Base-by-base conservation (phyloP, 2,113 vertebrate genomes). In the zebrafish (Danio rerio) region DNA sequence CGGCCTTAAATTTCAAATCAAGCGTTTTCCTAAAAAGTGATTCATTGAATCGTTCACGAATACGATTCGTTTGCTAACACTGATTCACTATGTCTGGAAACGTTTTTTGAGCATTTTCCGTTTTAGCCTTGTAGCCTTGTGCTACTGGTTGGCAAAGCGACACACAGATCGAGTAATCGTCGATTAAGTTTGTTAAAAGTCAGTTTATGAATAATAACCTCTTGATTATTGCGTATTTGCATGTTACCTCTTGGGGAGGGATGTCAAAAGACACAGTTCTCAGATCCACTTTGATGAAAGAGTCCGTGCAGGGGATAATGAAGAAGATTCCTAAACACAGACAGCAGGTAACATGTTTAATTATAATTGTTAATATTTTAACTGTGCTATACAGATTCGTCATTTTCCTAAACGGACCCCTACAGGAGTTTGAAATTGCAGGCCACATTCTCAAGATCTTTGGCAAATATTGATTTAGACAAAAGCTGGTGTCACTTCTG, bases 221-320 rank as follows among this genome's bases (percentile, higher is more conserved):
- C 4, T 42, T 4, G 31, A 56, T 55, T 56, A 56, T 7, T 56
- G 16, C 2, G 3, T 55, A 6, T 72, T 31, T 73, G 5, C 21
- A 40, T 20, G 16, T 3, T 89, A 98, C 98, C 95, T 99, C 98
- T 85, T 99, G 98, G 0, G 98, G 98, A 50, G 98, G 97, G 65
- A 99, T 99, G 84, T 99, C 97, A 40, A 99, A 99, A 0, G 98
- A 98, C 76, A 99, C 91, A 0, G 97, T 99, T 88, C 98, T 93
- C 93, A 99, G 94, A 87, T 99, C 98, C 84, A 99, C 97, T 88
- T 97, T 99, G 83, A 97, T 91, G 88, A 97, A 94, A 84, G 90
- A 95, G 90, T 99, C 98, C 0, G 97, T 99, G 91, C 97, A 99
- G 0, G 97, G 98, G 87, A 99, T 86, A 70, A 99, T 10, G 0